These are phyloP conservation scores for Zingel zingel DNA, from an alignment of 2,113 vertebrate species.

Conservation along the genomic window DNA sequence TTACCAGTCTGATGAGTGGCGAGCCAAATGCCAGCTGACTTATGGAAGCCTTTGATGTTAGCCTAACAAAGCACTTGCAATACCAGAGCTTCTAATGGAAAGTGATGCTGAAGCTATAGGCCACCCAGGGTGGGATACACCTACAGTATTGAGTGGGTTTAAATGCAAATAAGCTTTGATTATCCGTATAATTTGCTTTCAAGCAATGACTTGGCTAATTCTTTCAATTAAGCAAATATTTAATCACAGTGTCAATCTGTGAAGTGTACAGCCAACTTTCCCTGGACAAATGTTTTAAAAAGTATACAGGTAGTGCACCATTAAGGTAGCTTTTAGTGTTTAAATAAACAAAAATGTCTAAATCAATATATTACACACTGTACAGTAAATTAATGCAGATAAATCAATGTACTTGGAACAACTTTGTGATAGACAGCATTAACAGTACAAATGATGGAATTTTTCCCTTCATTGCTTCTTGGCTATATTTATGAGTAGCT, in stretches of 20 bases:
- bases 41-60: conserved; percentile 64
- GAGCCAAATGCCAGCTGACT: conserved; percentile 71
- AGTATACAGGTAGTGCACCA: conserved; percentile 5
- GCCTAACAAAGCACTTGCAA: conserved; percentile 16
- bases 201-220: conserved; percentile 19
- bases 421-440: neutral
- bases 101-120: conserved; percentile 28
- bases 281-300: conserved; percentile 24
- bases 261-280: conserved; percentile 32
- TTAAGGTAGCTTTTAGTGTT: conserved; percentile 6
- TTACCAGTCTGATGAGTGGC: conserved; percentile 57
- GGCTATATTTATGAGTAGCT: conserved; percentile 2
- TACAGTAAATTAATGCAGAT: neutral
- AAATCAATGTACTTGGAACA: neutral
- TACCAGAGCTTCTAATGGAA: conserved; percentile 15
- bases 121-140: conserved; percentile 52
- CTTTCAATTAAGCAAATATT: conserved; percentile 46
- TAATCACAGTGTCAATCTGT: conserved; percentile 24
- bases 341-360: conserved; percentile 4
- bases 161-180: conserved; percentile 57
- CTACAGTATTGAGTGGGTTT: neutral
- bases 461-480: conserved; percentile 1
- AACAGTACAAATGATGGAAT: neutral
- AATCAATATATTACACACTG: conserved; percentile 3
- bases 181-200: conserved; percentile 34